Evolutionary conservation across 2,113 vertebrate genomes (phyloP), one percentile per base, ranked within the genome.

Genomic region (Triplophysa dalaica): DNA sequence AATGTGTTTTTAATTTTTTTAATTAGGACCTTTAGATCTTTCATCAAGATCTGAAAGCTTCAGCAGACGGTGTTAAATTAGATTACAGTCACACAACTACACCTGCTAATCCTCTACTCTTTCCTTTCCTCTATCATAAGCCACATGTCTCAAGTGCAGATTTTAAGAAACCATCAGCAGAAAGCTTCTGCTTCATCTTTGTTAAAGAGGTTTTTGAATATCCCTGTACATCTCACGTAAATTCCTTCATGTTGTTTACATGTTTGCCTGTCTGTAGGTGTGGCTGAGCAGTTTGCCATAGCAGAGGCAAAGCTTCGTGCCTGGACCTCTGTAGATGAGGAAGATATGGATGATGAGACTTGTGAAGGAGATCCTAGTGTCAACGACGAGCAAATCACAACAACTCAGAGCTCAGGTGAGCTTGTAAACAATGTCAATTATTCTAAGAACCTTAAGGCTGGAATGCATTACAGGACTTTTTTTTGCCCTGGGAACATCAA

Each of bases 231-330:
- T 38, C 33, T 38, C 6, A 38, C 6, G 1, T 38, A 38, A 38
- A 38, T 38, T 38, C 33, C 33, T 7, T 58, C 19, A 21, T 62
- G 58, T 62, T 58, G 61, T 75, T 29, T 8, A 19, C 38, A 50
- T 29, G 4, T 5, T 48, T 52, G 16, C 17, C 24, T 79, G 22
- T 65, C 13, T 63, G 14, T 4, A 97, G 95, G 95, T 50, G 95
- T 97, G 52, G 97, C 96, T 0, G 97, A 99, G 86, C 97, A 98
- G 89, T 98, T 99, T 87, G 97, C 96, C 86, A 98, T 98, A 0
- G 97, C 97, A 0, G 97, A 98, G 89, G 97, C 97, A 77, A 98
- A 98, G 85, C 94, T 99, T 75, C 90, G 95, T 7, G 96, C 96
- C 33, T 99, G 97, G 97, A 97, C 96, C 1, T 99, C 96, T 0